Conservation (phyloP, 1,140 invertebrate genomes). For the Mesaphorura yosii region DNA sequence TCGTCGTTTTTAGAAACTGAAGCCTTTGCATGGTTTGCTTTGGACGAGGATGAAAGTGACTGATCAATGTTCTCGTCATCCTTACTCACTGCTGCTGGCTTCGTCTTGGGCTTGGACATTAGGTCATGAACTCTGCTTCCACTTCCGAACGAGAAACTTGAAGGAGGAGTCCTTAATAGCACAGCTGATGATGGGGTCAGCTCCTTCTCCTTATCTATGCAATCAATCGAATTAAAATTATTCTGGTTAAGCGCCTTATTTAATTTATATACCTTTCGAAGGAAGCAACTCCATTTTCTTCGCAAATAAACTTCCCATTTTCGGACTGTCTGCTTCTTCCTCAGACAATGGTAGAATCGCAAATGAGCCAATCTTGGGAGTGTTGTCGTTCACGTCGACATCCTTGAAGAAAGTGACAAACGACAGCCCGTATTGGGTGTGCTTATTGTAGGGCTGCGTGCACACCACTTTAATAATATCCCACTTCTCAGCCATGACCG, state of each 20-base stretch:
- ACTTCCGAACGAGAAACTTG: too few relatives aligned
- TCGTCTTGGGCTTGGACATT: too few relatives aligned
- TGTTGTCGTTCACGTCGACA: slow-evolving; percentile 23
- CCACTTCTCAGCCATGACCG: slow-evolving; percentile 55
- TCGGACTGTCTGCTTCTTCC: slow-evolving; percentile 37
- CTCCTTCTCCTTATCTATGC: too few relatives aligned
- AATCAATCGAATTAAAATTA: too few relatives aligned
- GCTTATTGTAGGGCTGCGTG: slow-evolving; percentile 74
- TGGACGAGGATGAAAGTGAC: too few relatives aligned
- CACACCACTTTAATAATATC: slow-evolving; percentile 71
- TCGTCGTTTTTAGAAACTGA: slow-evolving; percentile 25
- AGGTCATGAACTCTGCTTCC: too few relatives aligned
- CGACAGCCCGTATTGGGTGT: slow-evolving; percentile 61
- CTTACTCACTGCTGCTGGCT: too few relatives aligned
- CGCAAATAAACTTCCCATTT: slow-evolving; percentile 43
- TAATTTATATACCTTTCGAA: too few relatives aligned
- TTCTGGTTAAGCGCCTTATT: too few relatives aligned
- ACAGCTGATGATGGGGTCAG: too few relatives aligned
- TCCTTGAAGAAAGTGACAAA: slow-evolving; percentile 56
- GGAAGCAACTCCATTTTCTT: slow-evolving; percentile 19
- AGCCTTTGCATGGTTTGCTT: slow-evolving; percentile 17
- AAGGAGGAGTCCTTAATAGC: too few relatives aligned
- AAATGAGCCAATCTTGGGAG: slow-evolving; percentile 45
- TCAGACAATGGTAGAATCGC: slow-evolving; percentile 35
- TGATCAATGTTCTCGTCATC: too few relatives aligned